These are phyloP conservation scores for Onthophagus sagittarius DNA, from an alignment of 2,888 invertebrate genomes.

Conservation along the genomic window DNA sequence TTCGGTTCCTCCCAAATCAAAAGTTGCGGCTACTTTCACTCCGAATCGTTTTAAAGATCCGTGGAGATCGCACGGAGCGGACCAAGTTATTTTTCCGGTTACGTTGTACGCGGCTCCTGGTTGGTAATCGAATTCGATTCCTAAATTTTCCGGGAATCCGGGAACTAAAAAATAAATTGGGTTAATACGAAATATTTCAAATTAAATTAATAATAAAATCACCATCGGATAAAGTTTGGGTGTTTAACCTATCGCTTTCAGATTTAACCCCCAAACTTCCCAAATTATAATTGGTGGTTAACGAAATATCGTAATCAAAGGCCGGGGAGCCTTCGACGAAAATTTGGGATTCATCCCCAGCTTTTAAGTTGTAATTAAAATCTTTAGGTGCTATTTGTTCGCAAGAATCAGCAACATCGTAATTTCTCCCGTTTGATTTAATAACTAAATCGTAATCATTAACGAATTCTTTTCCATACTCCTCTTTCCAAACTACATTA, in stretches of 20 bases:
- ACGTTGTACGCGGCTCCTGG: constrained; percentile 6
- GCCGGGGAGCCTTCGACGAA: constrained; percentile 12
- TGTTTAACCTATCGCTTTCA: not conserved
- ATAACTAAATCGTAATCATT: constrained; percentile 1
- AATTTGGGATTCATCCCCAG: not conserved
- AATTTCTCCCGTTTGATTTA: constrained; percentile 10
- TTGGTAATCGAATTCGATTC: not conserved
- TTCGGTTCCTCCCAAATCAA: constrained; percentile 5
- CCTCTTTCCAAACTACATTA: constrained; percentile 17
- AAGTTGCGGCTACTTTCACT: constrained; percentile 9
- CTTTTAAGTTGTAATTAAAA: not conserved
- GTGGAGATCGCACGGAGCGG: constrained; percentile 14
- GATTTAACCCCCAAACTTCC: constrained; percentile 9
- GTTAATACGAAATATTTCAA: not conserved
- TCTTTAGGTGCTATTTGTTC: not conserved
- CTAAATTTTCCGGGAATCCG: constrained; percentile 8
- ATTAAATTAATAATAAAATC: not conserved
- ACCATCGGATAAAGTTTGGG: constrained; percentile 16
- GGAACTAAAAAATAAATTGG: constrained; percentile 13
- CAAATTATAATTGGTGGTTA: constrained; percentile 14
- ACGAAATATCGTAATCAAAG: constrained; percentile 7
- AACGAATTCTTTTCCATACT: constrained; percentile 17
- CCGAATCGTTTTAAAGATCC: constrained; percentile 14
- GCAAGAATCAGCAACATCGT: constrained; percentile 10
- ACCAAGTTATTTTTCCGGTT: constrained; percentile 5